Base-by-base conservation (phyloP, 2,888 invertebrate genomes). In the Aporophyla lueneburgensis region DNA sequence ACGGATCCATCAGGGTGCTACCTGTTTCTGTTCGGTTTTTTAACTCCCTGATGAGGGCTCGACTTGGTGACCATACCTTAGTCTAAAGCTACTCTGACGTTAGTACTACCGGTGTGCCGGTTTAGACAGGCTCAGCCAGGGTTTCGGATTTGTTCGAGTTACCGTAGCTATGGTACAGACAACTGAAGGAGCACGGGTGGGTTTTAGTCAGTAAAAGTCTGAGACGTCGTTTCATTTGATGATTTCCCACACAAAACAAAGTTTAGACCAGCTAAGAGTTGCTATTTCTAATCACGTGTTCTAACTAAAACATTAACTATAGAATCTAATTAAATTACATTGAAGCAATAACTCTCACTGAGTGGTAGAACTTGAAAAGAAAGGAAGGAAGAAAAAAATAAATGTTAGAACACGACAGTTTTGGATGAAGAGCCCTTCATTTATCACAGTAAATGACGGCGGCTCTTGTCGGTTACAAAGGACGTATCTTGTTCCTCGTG, bases 381-480 rank as follows among this genome's bases (percentile, higher is more conserved):
- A 33, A 46, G 33, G 12, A 53, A 58, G 27, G 33, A 53, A 59
- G 10, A 40, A 53, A 40, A 9, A 72, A 24, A 53, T 24, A 59
- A 76, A 69, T 53, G 24, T 53, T 21, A 5, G 24, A 27, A 16
- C 4, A n/a, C 4, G 46, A 59, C 43, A 71, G 59, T 71, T 21
- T 33, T 46, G 33, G 46, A 51, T 33, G 51, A 33, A 61, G 58
- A 40, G 59, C 21, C 43, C 3, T 40, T 40, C 59, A 80, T 53
- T 61, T 24, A 46, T 80, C 53, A 40, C 59, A 54, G 74, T 33
- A 40, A 46, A n/a, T 24, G 24, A 40, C 16, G 61, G 33, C 14
- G 53, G 53, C 46, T 19, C 40, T 54, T 72, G 27, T 54, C 10
- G 24, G 74, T 10, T 9, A 73, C 61, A 80, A 73, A 80, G 27